Evolutionary conservation across 1,140 invertebrate species (phyloP), one percentile per base, ranked within the genome.

Genomic region (Ostrea denselamellosa): DNA sequence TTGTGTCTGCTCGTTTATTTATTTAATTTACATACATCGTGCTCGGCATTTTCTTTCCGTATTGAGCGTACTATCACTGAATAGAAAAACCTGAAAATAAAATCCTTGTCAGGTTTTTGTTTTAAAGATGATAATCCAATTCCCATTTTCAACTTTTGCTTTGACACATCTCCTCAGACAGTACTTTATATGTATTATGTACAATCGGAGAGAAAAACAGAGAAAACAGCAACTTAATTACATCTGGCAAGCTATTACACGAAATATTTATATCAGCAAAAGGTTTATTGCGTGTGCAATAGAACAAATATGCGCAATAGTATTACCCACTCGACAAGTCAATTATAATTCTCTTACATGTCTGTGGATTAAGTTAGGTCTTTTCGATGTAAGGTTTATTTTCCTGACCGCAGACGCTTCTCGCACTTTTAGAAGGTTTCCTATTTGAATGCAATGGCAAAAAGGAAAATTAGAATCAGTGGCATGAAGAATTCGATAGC

Each of bases 391-490:
- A n/a, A 62, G 56, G 14, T 62, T n/a, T 62, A 17, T 62, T 19
- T 62, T 62, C 56, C 14, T 62, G 17, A 7, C n/a, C 56, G 14
- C 17, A 62, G 56, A 62, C 56, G n/a, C n/a, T 62, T n/a, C n/a
- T 62, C 17, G 56, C 56, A 62, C 56, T 19, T 62, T 62, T 62
- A 19, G 14, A 19, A 62, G 56, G 56, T n/a, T 62, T 62, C 56
- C 56, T 62, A 62, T 62, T 62, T 62, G n/a, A 17, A 17, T n/a
- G 12, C n/a, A 19, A 62, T 19, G 56, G 56, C 56, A 62, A 62
- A 62, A 62, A 62, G 56, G 56, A 62, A 62, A 62, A 62, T 62
- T 62, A 62, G 56, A 62, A 62, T 62, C 56, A 62, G 56, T 62
- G n/a, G 17, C 17, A 62, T 62, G n/a, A n/a, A 62, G n/a, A 17